phyloP scores from a whole-genome alignment of 2,888 invertebrate species.

The Drosophila lutescens region DNA sequence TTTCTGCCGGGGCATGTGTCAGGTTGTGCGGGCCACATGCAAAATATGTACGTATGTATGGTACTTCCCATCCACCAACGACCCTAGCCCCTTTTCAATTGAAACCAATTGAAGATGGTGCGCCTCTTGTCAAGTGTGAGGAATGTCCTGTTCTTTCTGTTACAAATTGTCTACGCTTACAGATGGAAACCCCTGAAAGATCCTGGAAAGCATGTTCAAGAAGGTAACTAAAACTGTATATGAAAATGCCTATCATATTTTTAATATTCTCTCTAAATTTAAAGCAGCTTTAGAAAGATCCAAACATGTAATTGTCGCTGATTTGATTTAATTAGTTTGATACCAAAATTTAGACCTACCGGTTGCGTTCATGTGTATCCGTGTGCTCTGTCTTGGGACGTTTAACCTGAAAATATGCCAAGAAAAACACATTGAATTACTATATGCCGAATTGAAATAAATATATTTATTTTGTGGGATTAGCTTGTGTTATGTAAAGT shows the following conservation, averaged over 20 bases:
- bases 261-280: no score
- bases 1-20: slow-evolving; percentile 60
- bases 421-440: slow-evolving; percentile 29
- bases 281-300: no score
- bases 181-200: slow-evolving; percentile 23
- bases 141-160: slow-evolving; percentile 30
- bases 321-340: no score
- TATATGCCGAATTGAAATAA: neutral
- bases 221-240: no score
- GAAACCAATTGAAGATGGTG: slow-evolving; percentile 56
- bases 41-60: slow-evolving; percentile 32
- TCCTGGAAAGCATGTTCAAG: neutral
- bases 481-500: slow-evolving; percentile 20
- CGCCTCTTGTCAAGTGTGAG: slow-evolving; percentile 59
- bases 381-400: slow-evolving; percentile 88
- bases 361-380: slow-evolving; percentile 88
- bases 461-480: slow-evolving; percentile 5
- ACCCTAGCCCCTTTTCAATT: slow-evolving; percentile 35
- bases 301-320: no score
- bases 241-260: no score
- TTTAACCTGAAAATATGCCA: slow-evolving; percentile 87
- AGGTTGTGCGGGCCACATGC: slow-evolving; percentile 51
- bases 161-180: slow-evolving; percentile 61
- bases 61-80: slow-evolving; percentile 18
- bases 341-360: slow-evolving; percentile 85